Base-by-base conservation (phyloP, 2,113 vertebrate genomes). In the Litocranius walleri region DNA sequence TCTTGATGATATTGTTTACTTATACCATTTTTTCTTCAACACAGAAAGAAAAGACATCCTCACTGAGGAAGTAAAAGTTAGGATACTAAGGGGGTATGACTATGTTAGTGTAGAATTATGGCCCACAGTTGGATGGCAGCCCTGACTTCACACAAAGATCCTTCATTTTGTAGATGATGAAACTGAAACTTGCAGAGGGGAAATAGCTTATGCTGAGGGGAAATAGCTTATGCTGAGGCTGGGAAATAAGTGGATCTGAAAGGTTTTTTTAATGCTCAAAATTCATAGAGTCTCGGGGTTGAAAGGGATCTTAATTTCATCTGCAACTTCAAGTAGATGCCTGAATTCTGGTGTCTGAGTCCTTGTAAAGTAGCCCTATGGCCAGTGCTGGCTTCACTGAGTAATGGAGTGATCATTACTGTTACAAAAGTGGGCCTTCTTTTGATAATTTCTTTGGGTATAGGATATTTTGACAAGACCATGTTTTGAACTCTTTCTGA, bases 1-100 rank as follows among this genome's bases (percentile, higher is more conserved):
- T 88, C 96, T 93, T 86, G 85, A 82, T 88, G 81, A 74, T 54
- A 89, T 61, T 94, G 93, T 95, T 97, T 97, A 91, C 80, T 97
- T 96, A 81, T 50, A 67, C 86, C 16, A 2, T 83, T 91, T 91
- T 83, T 94, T 97, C 91, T 57, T 84, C 56, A 52, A 84, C 45
- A 59, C 61, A 91, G 77, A 64, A 81, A 90, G 59, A 86, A 59
- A 6, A 80, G 86, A 92, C 62, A 48, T 27, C 3, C 50, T 61
- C 19, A 2, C 3, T 3, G 54, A 89, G 54, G 48, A 64, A 77
- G 6, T 88, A 82, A 59, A 88, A 90, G 40, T 62, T 59, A 77
- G 74, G 71, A 80, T 57, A 64, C 33, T 14, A 15, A 2, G 56
- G 36, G 9, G 4, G 16, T 67, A 8, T 84, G 85, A 88, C 29